These are phyloP conservation scores for Kradibia gibbosae DNA, from an alignment of 1,140 invertebrate species.

Conservation along the genomic window DNA sequence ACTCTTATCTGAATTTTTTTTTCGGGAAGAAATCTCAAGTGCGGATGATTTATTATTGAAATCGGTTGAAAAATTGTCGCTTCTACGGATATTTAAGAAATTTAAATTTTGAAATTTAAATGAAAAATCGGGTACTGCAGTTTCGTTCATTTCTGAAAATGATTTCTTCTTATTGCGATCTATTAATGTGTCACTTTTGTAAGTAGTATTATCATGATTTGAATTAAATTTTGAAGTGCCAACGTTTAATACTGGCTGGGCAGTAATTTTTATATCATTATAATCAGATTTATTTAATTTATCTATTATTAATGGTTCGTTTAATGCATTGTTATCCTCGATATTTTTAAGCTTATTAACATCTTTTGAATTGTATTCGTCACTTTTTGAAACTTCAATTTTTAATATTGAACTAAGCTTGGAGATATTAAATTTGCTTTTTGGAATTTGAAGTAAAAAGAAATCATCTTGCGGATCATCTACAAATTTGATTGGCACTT, in stretches of 20 bases:
- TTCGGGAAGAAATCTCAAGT: no score
- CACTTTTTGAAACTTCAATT: slow-evolving; percentile 50
- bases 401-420: slow-evolving; percentile 47
- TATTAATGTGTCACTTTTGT: neutral
- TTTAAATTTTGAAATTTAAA: neutral
- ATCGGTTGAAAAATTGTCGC: neutral
- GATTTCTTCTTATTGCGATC: neutral
- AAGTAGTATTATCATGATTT: neutral
- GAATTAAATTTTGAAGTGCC: neutral
- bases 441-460: slow-evolving; percentile 54
- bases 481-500: slow-evolving; percentile 55
- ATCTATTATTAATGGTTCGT: neutral
- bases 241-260: neutral
- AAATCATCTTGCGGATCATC: slow-evolving; percentile 53
- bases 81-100: neutral
- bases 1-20: neutral
- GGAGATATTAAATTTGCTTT: slow-evolving; percentile 51
- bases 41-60: neutral
- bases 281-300: neutral
- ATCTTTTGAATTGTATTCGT: neutral
- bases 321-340: slow-evolving; percentile 7
- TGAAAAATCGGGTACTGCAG: neutral
- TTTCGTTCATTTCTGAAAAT: slow-evolving; percentile 1
- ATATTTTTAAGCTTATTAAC: slow-evolving; percentile 5
- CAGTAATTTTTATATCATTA: slow-evolving; percentile 4